Evolutionary conservation across 2,113 vertebrate species (phyloP), one percentile per base, ranked within the genome.

Genomic region (Gila orcuttii): DNA sequence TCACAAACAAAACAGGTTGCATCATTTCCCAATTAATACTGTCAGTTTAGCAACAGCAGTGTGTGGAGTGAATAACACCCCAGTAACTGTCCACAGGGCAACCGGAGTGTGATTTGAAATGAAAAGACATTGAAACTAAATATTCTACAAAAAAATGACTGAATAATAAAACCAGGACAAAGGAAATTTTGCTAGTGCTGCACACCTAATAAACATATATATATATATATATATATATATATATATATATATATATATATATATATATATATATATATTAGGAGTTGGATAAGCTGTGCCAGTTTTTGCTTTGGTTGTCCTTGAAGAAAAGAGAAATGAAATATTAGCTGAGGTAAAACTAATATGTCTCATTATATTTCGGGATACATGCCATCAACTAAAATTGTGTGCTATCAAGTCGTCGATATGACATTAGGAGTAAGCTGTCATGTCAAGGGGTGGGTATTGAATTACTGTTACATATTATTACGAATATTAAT

Each of bases 1-100:
- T 88, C 89, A 90, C 84, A 88, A 90, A 90, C 89, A 90, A 88
- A 90, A 83, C 89, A 88, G 89, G 87, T 85, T 87, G 85, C 89
- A 85, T 79, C 82, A 86, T 89, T 88, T 82, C 71, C 86, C 85
- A 69, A 86, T 87, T 88, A 90, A 85, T 60, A 78, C 82, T 88
- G 59, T 86, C 78, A 86, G 68, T 82, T 90, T 69, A 79, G 78
- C 77, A 81, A 75, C 85, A 66, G 87, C 85, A 88, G 64, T 69
- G 84, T 55, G 80, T 77, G 55, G 88, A 87, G 66, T 42, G 55
- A 69, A 83, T 77, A 71, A 33, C 82, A 77, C 66, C 59, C 15
- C 59, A 68, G 57, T 39, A 52, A 45, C 55, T 45, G 74, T 84
- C 62, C 71, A 28, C 68, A 59, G 52, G 52, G 47, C 69, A 85